Evolutionary conservation across 1,140 invertebrate genomes (phyloP).

Genomic region (Liolophura sinensis): DNA sequence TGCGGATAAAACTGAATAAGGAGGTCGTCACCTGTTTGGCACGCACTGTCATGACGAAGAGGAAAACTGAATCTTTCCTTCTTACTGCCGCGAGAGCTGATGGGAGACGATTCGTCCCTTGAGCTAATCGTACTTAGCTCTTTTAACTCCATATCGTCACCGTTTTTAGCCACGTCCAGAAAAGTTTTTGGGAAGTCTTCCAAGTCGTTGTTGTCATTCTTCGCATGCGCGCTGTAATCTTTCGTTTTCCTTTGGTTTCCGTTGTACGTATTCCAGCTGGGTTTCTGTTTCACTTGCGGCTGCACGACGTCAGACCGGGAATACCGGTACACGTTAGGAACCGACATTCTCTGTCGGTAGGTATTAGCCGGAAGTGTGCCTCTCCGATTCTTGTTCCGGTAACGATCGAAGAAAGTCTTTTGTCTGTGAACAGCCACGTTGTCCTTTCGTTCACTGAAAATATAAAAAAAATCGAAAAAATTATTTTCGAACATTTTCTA

Average conservation of each 20-base stretch:
- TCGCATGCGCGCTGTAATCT: background rate
- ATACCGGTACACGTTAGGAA: background rate
- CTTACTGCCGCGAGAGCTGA: conserved; percentile 3
- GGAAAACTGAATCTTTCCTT: background rate
- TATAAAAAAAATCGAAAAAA: too few species aligned
- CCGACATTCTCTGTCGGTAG: conserved; percentile 1
- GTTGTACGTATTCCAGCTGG: background rate
- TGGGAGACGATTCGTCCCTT: background rate
- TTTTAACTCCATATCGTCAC: background rate
- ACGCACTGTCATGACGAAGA: conserved; percentile 1
- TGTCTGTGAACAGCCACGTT: conserved; percentile 13
- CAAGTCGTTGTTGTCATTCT: background rate
- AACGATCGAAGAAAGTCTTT: conserved; percentile 16
- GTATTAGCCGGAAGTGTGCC: too few species aligned
- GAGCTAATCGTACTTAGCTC: background rate
- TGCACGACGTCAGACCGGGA: conserved; percentile 4
- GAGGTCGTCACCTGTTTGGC: conserved; percentile 13
- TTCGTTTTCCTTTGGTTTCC: background rate
- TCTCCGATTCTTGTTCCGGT: conserved; percentile 7
- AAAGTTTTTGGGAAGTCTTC: background rate
- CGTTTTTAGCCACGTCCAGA: background rate
- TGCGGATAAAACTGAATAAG: background rate
- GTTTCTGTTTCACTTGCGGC: background rate
- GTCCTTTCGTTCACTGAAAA: background rate
- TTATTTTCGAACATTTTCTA: too few species aligned